Evolutionary conservation across 92 coral and sea anemone genomes (phyloP).

Genomic region (Porites lobata): DNA sequence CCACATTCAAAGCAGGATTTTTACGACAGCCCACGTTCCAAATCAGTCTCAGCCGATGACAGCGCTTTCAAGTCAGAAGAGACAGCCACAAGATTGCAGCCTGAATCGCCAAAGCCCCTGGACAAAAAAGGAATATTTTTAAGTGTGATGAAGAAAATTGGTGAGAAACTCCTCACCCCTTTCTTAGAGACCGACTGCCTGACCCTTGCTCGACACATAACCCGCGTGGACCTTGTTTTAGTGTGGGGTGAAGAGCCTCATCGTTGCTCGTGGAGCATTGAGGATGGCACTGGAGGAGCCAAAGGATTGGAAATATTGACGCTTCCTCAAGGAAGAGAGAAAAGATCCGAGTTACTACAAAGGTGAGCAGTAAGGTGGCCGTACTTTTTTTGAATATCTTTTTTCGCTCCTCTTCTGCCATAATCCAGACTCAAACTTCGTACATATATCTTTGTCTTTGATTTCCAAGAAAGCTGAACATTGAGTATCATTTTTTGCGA

Average conservation of each 20-base stretch:
- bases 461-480: too few species aligned
- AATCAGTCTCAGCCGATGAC: constrained; percentile 5
- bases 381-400: background rate
- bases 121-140: constrained; percentile 82
- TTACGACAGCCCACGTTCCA: constrained; percentile 35
- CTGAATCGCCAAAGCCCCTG: constrained; percentile 32
- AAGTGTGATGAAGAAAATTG: constrained; percentile 83
- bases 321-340: constrained; percentile 95
- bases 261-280: constrained; percentile 63
- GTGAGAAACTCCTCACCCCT: constrained; percentile 76
- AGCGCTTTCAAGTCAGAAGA: constrained; percentile 15
- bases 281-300: constrained; percentile 87
- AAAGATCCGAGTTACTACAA: constrained; percentile 75
- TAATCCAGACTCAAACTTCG: too few species aligned
- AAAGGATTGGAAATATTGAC: constrained; percentile 89
- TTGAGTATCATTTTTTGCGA: too few species aligned
- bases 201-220: constrained; percentile 93
- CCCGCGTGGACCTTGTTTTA: constrained; percentile 84
- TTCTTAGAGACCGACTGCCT: constrained; percentile 78
- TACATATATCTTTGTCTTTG: too few species aligned
- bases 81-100: background rate
- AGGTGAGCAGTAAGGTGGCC: constrained; percentile 64
- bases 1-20: background rate
- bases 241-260: constrained; percentile 81
- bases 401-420: background rate